These are phyloP conservation scores for Sinhomidia bicolor DNA, from an alignment of 2,888 invertebrate genomes.

Conservation along the genomic window DNA sequence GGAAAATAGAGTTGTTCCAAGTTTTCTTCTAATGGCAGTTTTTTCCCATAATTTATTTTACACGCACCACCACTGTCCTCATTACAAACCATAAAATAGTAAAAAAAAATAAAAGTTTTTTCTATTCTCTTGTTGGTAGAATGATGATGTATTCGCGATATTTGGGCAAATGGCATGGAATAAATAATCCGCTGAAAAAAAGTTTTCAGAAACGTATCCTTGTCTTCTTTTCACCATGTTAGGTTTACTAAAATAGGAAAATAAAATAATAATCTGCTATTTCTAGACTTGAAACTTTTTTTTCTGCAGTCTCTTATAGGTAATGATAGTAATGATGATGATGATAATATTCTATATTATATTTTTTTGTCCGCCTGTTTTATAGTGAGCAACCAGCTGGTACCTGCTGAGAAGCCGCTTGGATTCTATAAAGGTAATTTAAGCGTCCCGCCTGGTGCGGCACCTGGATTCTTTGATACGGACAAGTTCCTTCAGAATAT, in stretches of 20 bases:
- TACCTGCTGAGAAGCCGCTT: slow-evolving; percentile 77
- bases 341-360: slow-evolving; percentile 8
- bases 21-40: slow-evolving; percentile 1
- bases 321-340: not conserved
- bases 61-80: not conserved
- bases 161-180: slow-evolving; percentile 17
- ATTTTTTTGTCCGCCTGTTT: not conserved
- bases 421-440: slow-evolving; percentile 80
- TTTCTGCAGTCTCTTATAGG: not conserved
- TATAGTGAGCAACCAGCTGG: slow-evolving; percentile 78
- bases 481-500: slow-evolving; percentile 80
- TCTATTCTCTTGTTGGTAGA: not conserved
- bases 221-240: not conserved
- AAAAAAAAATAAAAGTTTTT: slow-evolving; percentile 25
- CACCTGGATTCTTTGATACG: slow-evolving; percentile 80
- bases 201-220: not conserved
- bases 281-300: not conserved
- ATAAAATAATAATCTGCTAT: not conserved
- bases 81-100: slow-evolving; percentile 5
- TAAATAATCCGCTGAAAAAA: not conserved
- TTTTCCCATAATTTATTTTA: slow-evolving; percentile 31
- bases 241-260: not conserved
- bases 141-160: not conserved
- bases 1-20: not conserved
- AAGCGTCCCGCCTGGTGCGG: slow-evolving; percentile 77